Percentiles rank a stretch among this genome's conserved stretches.
These are phyloP conservation scores for Unio delphinus DNA, from an alignment of 2,888 invertebrate species.

Conservation along the genomic window DNA sequence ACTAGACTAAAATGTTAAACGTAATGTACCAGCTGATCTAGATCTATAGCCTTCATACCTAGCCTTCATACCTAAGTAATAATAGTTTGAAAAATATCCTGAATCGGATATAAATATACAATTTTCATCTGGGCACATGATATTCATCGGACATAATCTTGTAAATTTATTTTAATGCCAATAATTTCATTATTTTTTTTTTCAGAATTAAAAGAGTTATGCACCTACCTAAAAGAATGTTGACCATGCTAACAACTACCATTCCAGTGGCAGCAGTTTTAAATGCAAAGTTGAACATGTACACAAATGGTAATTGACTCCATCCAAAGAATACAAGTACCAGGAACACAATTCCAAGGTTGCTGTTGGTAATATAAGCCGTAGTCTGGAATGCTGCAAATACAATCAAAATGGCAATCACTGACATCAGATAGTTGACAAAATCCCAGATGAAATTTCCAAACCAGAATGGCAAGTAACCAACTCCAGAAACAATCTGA, in stretches of 20 bases:
- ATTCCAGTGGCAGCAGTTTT: constrained; percentile 83
- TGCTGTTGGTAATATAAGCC: constrained; percentile 74
- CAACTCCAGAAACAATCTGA: constrained; percentile 57
- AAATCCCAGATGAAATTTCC: constrained; percentile 81
- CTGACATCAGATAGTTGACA: constrained; percentile 77
- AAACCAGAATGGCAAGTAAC: constrained; percentile 77
- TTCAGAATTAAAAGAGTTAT: too few species aligned
- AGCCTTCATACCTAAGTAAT: too few species aligned
- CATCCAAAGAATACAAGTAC: constrained; percentile 80
- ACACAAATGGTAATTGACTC: constrained; percentile 81
- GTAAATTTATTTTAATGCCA: too few species aligned
- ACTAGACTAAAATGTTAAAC: too few species aligned
- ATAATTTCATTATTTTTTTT: too few species aligned
- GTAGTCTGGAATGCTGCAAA: constrained; percentile 79
- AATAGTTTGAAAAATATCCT: too few species aligned
- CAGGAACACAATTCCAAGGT: constrained; percentile 73
- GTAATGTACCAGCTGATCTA: too few species aligned
- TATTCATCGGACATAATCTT: too few species aligned
- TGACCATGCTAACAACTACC: constrained; percentile 80
- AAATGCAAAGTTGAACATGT: constrained; percentile 80
- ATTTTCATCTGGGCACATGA: too few species aligned
- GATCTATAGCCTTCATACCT: too few species aligned
- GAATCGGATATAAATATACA: too few species aligned
- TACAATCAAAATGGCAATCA: constrained; percentile 76
- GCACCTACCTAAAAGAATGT: constrained; percentile 79